These are phyloP conservation scores for Mystacides longicornis DNA, from an alignment of 2,888 invertebrate species.

Conservation along the genomic window DNA sequence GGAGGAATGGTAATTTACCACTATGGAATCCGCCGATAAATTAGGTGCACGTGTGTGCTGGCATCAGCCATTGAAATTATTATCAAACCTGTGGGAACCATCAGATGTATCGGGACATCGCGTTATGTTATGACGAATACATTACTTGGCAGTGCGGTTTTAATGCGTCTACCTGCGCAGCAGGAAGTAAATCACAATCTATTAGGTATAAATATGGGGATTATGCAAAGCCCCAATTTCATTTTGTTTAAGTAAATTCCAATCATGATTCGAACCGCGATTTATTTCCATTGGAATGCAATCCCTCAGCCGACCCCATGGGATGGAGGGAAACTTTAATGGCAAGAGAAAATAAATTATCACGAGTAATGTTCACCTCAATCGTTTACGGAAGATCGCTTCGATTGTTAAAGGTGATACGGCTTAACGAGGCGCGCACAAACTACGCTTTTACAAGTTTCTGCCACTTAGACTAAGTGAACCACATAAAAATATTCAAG, in stretches of 20 bases:
- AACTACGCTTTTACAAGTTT: not conserved
- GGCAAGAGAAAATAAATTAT: slow-evolving; percentile 9
- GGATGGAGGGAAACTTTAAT: slow-evolving; percentile 3
- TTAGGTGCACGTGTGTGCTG: no score
- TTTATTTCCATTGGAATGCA: slow-evolving; percentile 12
- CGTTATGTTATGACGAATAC: not conserved
- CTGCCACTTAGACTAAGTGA: not conserved
- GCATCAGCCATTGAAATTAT: not conserved
- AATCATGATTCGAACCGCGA: slow-evolving; percentile 6
- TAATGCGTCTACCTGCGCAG: not conserved
- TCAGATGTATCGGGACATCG: not conserved
- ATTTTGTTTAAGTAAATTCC: slow-evolving; percentile 16
- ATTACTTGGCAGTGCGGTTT: not conserved
- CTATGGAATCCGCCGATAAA: no score
- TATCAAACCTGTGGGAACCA: not conserved
- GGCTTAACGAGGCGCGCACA: not conserved
- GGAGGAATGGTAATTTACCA: no score
- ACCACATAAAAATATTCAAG: no score
- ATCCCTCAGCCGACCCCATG: slow-evolving; percentile 11
- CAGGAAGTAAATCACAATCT: not conserved
- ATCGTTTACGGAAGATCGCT: not conserved
- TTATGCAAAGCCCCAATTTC: slow-evolving; percentile 4
- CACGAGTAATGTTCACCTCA: not conserved
- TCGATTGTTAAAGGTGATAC: not conserved
- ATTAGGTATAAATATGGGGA: not conserved